Conservation (phyloP, 1,140 invertebrate genomes). For the Colletes latitarsis region DNA sequence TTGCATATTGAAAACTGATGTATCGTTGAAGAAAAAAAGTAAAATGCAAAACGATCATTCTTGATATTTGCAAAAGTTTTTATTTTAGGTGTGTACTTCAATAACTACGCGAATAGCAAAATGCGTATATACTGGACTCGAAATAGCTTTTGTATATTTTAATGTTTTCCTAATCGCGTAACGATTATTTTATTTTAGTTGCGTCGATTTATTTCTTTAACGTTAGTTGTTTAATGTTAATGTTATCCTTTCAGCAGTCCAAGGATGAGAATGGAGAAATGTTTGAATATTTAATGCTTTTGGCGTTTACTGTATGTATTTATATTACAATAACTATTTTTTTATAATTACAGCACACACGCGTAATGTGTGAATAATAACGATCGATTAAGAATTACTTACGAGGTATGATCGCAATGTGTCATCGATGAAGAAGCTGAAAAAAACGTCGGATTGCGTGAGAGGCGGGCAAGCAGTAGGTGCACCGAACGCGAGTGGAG, state of each 20-base stretch:
- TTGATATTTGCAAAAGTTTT: not conserved
- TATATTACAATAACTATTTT: conserved; percentile 1
- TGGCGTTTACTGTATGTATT: no score
- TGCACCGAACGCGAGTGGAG: conserved; percentile 63
- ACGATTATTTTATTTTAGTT: not conserved
- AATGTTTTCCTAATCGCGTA: not conserved
- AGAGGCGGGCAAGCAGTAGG: conserved; percentile 58
- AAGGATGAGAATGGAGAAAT: not conserved
- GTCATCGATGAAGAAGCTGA: conserved; percentile 69
- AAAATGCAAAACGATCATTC: not conserved
- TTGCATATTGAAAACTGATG: no score
- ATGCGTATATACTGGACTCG: no score
- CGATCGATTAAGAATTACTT: conserved; percentile 30
- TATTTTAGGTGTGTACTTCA: no score
- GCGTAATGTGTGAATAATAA: conserved; percentile 1
- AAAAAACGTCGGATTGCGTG: conserved; percentile 60
- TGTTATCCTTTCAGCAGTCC: not conserved
- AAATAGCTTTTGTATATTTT: not conserved
- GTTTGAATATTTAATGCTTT: not conserved
- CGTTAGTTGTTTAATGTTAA: not conserved
- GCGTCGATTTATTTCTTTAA: not conserved
- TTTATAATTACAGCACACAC: conserved; percentile 34
- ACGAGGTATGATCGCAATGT: conserved; percentile 51
- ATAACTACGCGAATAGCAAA: not conserved
- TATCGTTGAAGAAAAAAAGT: no score